Evolutionary conservation across 2,888 invertebrate genomes (phyloP).

Genomic region (Lasioglossum vierecki): DNA sequence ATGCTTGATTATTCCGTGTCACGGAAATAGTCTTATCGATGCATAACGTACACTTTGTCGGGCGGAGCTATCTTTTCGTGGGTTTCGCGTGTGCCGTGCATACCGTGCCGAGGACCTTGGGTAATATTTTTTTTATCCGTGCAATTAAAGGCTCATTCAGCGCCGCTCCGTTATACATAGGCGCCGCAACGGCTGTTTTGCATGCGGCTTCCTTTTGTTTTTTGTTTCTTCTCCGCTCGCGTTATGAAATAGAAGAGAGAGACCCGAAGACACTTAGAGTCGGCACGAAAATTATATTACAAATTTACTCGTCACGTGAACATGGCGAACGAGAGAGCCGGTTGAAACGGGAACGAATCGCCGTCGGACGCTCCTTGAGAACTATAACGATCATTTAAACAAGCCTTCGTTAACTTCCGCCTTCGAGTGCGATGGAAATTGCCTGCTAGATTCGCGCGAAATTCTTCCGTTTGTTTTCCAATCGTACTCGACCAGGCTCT

Average conservation of each 20-base stretch:
- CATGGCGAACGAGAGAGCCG: neutral
- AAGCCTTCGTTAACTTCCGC: conserved; percentile 13
- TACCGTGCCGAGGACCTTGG: neutral
- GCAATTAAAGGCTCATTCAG: conserved; percentile 35
- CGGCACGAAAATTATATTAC: neutral
- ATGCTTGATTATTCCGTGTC: conserved; percentile 32
- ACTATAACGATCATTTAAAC: neutral
- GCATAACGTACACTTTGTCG: neutral
- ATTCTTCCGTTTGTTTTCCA: neutral
- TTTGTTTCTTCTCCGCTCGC: neutral
- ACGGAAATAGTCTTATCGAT: conserved; percentile 28
- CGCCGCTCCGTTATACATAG: neutral
- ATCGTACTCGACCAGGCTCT: neutral
- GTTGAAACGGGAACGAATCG: neutral
- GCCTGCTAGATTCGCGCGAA: neutral
- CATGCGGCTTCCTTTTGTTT: neutral
- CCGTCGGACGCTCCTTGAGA: neutral
- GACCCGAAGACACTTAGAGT: neutral
- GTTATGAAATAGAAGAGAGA: neutral
- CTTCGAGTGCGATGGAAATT: neutral
- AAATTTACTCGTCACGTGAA: neutral
- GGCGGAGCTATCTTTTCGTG: conserved; percentile 11
- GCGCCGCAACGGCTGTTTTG: neutral
- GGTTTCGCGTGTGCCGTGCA: neutral
- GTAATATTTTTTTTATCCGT: conserved; percentile 28